Evolutionary conservation across 2,888 invertebrate genomes (phyloP), one percentile per base, ranked within the genome.

Genomic region (Tipula unca): DNA sequence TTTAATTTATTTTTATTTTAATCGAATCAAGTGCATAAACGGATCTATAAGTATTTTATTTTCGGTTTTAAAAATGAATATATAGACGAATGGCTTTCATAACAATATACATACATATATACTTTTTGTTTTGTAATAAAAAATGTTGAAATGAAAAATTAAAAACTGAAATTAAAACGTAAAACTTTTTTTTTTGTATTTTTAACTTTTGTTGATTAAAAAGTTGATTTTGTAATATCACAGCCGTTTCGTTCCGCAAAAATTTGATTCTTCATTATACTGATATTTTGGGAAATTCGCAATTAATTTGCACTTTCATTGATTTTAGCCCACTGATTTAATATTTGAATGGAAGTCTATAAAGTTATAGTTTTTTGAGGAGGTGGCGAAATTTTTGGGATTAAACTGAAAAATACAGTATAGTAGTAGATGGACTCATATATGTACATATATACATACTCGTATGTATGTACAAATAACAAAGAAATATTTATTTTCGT

Each of bases 291-390:
- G 69, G 69, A 69, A 69, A 25, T 69, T 69, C 25, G 69, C 10
- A 69, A 69, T 69, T 69, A 10, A 69, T 69, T 69, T 69, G 69
- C 69, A 69, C 69, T 69, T 69, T 69, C 69, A 69, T 69, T 69
- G 25, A 25, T 69, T 25, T 69, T 25, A 69, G 20, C 69, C 69
- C 69, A 69, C 69, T 69, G n/a, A n/a, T 48, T 25, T 48, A 48
- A 48, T 17, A 48, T 48, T 69, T 69, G 10, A 25, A 69, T 69
- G 69, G 69, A 32, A 69, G 69, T 10, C 25, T 69, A 25, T 69
- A 25, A 69, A 69, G 69, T 69, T 69, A 25, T 25, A 25, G 20
- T 69, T 69, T 69, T 48, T 8, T 69, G 69, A 69, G 69, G 69
- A 69, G 69, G 69, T 69, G 69, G 20, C 25, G 69, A 69, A 20